Conservation (phyloP, 2,888 invertebrate genomes). For the Linnaemya vulpina region DNA sequence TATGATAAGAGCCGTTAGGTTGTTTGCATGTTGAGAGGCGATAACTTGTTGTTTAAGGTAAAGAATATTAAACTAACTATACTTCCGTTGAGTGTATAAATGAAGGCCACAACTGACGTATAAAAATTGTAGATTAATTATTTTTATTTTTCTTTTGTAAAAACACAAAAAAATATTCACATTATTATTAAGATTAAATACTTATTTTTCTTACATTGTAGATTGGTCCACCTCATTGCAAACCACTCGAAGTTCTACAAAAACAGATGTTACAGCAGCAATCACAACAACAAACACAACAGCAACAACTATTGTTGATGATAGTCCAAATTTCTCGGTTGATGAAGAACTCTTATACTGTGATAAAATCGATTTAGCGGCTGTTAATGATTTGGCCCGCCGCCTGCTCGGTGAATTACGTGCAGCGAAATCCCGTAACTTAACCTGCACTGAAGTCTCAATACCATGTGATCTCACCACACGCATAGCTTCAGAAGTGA, state of each 20-base stretch:
- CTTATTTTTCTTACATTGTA: conserved; percentile 43
- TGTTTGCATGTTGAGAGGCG: background rate
- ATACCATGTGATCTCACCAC: conserved; percentile 81
- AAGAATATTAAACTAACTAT: conserved; percentile 28
- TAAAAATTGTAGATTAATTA: conserved; percentile 1
- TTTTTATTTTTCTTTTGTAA: background rate
- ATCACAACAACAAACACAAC: conserved; percentile 22
- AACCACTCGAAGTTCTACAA: conserved; percentile 52
- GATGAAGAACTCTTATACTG: conserved; percentile 73
- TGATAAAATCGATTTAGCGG: conserved; percentile 74
- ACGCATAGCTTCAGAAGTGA: conserved; percentile 79
- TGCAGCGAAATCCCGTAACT: conserved; percentile 79
- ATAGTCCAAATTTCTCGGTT: conserved; percentile 61
- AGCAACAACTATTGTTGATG: conserved; percentile 29
- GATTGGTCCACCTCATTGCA: conserved; percentile 73
- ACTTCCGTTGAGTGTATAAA: conserved; percentile 33
- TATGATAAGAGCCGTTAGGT: background rate
- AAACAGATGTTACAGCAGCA: conserved; percentile 45
- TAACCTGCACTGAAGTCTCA: conserved; percentile 81
- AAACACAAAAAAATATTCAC: background rate
- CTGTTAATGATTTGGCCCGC: conserved; percentile 75
- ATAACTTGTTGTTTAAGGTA: background rate
- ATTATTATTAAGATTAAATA: background rate
- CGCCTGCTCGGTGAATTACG: conserved; percentile 79
- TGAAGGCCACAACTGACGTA: conserved; percentile 44